Conservation (phyloP, 2,888 invertebrate genomes). For the Papilio elwesi region DNA sequence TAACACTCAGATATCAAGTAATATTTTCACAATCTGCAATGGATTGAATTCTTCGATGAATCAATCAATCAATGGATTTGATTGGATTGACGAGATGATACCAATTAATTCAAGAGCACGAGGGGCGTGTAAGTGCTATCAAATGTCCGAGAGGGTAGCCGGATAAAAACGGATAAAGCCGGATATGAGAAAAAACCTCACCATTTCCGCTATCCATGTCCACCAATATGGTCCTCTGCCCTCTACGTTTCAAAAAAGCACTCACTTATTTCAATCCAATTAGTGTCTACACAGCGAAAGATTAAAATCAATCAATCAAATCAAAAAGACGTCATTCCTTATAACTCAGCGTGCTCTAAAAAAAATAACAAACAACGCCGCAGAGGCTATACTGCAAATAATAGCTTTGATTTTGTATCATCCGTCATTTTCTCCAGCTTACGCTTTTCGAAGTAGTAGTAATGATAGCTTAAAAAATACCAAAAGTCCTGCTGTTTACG, state of each 20-base stretch:
- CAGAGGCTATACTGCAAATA: too few relatives aligned
- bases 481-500: too few relatives aligned
- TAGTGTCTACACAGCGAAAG: background rate
- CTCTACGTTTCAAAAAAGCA: background rate
- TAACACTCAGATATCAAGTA: too few relatives aligned
- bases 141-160: conserved; percentile 8
- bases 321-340: too few relatives aligned
- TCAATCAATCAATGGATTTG: too few relatives aligned
- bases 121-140: conserved; percentile 9
- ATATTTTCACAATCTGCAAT: too few relatives aligned
- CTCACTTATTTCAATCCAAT: conserved; percentile 9
- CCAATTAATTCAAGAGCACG: conserved; percentile 43
- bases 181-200: conserved; percentile 3
- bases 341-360: background rate
- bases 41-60: too few relatives aligned
- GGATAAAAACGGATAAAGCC: background rate
- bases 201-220: conserved; percentile 1
- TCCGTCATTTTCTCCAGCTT: too few relatives aligned
- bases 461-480: too few relatives aligned
- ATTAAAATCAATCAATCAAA: background rate
- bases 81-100: conserved; percentile 19
- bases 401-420: too few relatives aligned
- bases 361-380: too few relatives aligned
- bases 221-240: background rate
- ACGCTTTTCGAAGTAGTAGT: too few relatives aligned